Evolutionary conservation across 2,888 invertebrate species (phyloP).

Genomic region (Chalcis sispes): DNA sequence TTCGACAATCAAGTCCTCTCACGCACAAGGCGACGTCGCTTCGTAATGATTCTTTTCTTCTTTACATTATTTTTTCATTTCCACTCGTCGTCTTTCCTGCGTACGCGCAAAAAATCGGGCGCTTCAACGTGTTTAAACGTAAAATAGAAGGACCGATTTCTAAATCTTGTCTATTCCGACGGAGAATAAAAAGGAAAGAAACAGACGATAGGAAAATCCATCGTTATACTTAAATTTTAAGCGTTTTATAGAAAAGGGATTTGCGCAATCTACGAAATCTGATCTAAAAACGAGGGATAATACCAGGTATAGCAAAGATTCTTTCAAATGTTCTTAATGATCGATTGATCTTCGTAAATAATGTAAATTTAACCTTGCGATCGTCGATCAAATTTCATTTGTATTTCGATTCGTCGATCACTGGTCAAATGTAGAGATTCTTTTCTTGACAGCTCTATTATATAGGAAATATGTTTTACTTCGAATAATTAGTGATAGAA

Average conservation of each 20-base stretch:
- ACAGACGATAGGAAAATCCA: background rate
- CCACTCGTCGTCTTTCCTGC: background rate
- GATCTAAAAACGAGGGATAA: slow-evolving; percentile 16
- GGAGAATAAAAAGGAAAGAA: slow-evolving; percentile 9
- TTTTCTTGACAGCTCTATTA: background rate
- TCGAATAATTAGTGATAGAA: slow-evolving; percentile 22
- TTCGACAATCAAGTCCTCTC: slow-evolving; percentile 21
- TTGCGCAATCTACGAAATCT: slow-evolving; percentile 28
- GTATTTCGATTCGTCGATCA: slow-evolving; percentile 32
- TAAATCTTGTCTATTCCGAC: slow-evolving; percentile 17
- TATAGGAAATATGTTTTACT: background rate
- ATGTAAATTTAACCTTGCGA: too few species aligned
- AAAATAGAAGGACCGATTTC: slow-evolving; percentile 7
- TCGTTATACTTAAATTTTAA: slow-evolving; percentile 8
- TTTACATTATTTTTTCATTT: background rate
- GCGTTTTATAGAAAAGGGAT: slow-evolving; percentile 42
- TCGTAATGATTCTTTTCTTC: background rate
- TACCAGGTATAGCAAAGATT: slow-evolving; percentile 14
- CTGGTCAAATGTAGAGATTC: slow-evolving; percentile 18
- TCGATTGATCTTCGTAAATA: background rate
- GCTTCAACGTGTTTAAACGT: background rate
- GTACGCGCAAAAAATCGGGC: slow-evolving; percentile 13
- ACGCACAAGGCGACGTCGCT: background rate
- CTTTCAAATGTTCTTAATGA: background rate
- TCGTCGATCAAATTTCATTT: background rate